A percentile compares a stretch with the other conserved stretches of the same genome.
Evolutionary conservation across 2,888 invertebrate genomes (phyloP).

Genomic region (Chromoteleia sp.): DNA sequence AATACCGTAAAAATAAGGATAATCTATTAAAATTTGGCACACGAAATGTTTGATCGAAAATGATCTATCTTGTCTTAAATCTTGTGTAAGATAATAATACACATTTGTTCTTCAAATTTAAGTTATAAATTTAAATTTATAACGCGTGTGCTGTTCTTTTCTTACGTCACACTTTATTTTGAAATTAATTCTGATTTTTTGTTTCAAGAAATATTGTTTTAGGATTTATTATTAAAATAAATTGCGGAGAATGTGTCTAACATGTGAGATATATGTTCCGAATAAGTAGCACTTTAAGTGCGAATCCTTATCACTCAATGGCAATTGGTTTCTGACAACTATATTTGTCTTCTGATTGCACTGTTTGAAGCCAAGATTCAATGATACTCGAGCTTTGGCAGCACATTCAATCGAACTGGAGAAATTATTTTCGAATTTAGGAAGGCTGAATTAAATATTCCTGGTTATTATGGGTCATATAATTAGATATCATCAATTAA

Average conservation of each 20-base stretch:
- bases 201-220: background rate
- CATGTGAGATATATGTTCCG: background rate
- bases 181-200: background rate
- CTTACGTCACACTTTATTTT: too few species aligned
- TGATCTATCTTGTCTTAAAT: too few species aligned
- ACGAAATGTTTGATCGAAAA: too few species aligned
- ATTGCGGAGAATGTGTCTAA: background rate
- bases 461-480: background rate
- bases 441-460: background rate
- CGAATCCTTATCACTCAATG: slow-evolving; percentile 32
- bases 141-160: too few species aligned
- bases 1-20: too few species aligned
- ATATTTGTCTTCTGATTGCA: slow-evolving; percentile 29
- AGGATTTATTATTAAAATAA: background rate
- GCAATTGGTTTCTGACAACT: slow-evolving; percentile 44
- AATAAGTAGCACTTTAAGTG: slow-evolving; percentile 43
- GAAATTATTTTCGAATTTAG: slow-evolving; percentile 25
- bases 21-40: too few species aligned
- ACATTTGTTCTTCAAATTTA: too few species aligned
- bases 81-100: too few species aligned
- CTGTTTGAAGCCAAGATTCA: slow-evolving; percentile 39
- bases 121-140: too few species aligned
- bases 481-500: too few species aligned
- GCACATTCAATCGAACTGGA: slow-evolving; percentile 14
- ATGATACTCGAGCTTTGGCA: slow-evolving; percentile 34